Evolutionary conservation across 1,140 invertebrate species (phyloP), one percentile per base, ranked within the genome.

Genomic region (Heliconius hermathena): DNA sequence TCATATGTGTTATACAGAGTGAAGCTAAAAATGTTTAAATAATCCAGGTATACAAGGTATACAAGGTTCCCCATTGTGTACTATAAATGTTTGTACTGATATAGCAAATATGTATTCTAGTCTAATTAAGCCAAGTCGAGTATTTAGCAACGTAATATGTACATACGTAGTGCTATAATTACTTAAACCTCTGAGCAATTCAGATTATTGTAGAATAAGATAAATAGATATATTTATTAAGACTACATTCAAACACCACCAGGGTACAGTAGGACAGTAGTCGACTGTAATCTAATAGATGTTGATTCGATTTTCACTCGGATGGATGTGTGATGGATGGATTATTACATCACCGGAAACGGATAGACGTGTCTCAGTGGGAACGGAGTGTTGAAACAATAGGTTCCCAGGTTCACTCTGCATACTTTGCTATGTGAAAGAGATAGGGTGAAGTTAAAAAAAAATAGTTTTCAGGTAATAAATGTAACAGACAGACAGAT

Each of bases 61-160:
- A 38, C 13, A 60, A 11, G 8, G n/a, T 60, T 60, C n/a, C 13
- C 41, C 8, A 60, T 60, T 22, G n/a, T 60, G 54, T 22, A n/a
- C 54, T 60, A 60, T 22, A 66, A 66, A 66, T 66, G 60, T 66
- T 66, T 66, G 60, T 5, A 66, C 26, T 29, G 60, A 66, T 66
- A 66, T 66, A 29, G 60, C 60, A 66, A 66, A 66, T 66, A 66
- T 66, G 29, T 66, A n/a, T 66, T 66, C 26, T 13, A 29, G 60
- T 26, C 22, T 66, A 66, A 66, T 66, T 66, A 66, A 66, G 3
- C 22, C n/a, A 26, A 26, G 60, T 4, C 60, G 60, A 66, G 60
- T 26, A 66, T 66, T 66, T 66, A 29, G 11, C 60, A 66, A 66
- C 13, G 60, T 66, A 29, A 29, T 26, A 26, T 66, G 11, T 66